Evolutionary conservation across 2,113 vertebrate species (phyloP).

Genomic region (Reinhardtius hippoglossoides): DNA sequence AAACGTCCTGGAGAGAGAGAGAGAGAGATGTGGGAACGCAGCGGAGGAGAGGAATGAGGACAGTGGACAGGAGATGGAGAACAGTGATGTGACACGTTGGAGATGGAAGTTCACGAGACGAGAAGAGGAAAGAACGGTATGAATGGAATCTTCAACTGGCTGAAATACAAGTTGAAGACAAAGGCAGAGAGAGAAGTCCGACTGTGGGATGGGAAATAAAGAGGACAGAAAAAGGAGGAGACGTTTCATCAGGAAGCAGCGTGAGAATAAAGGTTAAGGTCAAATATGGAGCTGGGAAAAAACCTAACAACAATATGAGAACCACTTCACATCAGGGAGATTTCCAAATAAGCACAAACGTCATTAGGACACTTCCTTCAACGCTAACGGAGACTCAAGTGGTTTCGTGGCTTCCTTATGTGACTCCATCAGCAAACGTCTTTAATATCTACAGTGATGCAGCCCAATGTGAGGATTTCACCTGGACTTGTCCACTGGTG

Average conservation of each 20-base stretch:
- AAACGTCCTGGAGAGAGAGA: background rate
- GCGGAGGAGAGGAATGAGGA: constrained; percentile 34
- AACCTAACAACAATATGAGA: too few relatives aligned
- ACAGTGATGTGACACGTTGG: constrained; percentile 6
- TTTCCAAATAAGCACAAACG: too few relatives aligned
- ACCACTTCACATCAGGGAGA: too few relatives aligned
- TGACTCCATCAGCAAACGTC: too few relatives aligned
- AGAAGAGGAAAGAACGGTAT: background rate
- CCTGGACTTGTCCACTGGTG: too few relatives aligned
- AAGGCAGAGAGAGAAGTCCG: background rate
- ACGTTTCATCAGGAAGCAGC: constrained; percentile 3
- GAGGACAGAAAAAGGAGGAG: background rate
- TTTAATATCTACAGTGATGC: too few relatives aligned
- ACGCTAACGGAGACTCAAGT: too few relatives aligned
- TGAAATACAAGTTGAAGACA: background rate
- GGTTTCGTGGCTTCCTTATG: too few relatives aligned
- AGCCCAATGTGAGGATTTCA: too few relatives aligned
- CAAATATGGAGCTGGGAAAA: too few relatives aligned
- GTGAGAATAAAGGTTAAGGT: background rate
- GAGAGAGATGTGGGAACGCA: background rate
- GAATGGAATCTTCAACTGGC: background rate
- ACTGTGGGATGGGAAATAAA: background rate
- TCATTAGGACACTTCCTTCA: too few relatives aligned
- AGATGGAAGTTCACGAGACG: background rate
- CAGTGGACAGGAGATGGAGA: constrained; percentile 24